Base-by-base conservation (phyloP, 2,888 invertebrate species). In the Dryadula phaetusa region DNA sequence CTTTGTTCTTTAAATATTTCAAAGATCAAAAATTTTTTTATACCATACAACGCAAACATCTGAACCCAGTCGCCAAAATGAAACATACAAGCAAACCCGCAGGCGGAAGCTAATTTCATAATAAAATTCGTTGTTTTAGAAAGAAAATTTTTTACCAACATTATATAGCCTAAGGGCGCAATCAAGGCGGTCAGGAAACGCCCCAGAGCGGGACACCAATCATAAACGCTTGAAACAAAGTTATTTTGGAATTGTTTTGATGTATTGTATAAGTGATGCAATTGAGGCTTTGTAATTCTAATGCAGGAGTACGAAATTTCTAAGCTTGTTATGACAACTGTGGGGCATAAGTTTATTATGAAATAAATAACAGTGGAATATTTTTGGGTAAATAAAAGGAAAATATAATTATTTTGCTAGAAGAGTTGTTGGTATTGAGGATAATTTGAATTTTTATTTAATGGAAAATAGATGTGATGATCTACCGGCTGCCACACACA, bases 151-250 rank as follows among this genome's bases (percentile, higher is more conserved):
- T n/a, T 34, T 42, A 40, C 49, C 40, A 12, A 6, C 56, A 37
- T 22, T 42, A 34, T 18, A 16, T 47, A 25, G 58, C 63, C 63
- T 63, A 16, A 18, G 63, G 63, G 52, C 25, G 44, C 58, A 63
- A 67, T 67, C 63, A 63, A 34, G 58, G 49, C 49, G 58, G 52
- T 22, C 67, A 63, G 67, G 67, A 63, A 67, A 60, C 67, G 46
- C 63, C 60, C 58, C 52, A 10, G 58, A 67, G 63, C 25, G 44
- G 58, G 66, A 42, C 49, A 63, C 47, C 58, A 67, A 67, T 67
- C 63, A 52, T 40, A 22, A 52, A 49, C 49, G 47, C 60, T 63
- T 52, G 52, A 60, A 62, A 63, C 63, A 63, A 63, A 49, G 40
- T 65, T 60, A 65, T 60, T 60, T 60, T 28, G 60, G 20, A 40